Evolutionary conservation across 2,888 invertebrate genomes (phyloP).

Genomic region (Orthosia cruda): DNA sequence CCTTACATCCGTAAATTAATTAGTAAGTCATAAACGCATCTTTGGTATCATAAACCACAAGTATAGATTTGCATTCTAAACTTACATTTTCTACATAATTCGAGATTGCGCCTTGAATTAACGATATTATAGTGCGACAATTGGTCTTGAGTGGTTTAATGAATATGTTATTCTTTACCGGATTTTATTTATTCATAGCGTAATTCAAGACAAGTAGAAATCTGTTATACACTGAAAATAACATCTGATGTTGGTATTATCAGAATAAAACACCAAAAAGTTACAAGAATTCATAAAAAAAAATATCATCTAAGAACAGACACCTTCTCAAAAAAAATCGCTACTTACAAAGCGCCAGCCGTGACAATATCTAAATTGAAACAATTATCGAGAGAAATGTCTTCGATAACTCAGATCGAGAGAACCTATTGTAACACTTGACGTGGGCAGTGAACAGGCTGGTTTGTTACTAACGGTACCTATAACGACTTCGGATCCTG

Average conservation of each 20-base stretch:
- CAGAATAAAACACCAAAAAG: neutral
- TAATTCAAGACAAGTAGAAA: neutral
- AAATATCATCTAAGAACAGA: neutral
- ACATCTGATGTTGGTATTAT: neutral
- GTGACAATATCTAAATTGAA: slow-evolving; percentile 30
- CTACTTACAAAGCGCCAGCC: neutral
- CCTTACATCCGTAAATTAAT: neutral
- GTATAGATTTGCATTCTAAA: too few relatives aligned
- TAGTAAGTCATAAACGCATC: too few relatives aligned
- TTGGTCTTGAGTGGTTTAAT: too few relatives aligned
- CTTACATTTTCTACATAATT: too few relatives aligned
- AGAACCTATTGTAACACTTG: slow-evolving; percentile 9
- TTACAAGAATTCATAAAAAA: neutral
- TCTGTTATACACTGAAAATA: neutral
- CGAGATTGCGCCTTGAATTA: too few relatives aligned
- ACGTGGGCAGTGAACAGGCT: neutral
- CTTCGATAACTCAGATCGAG: neutral
- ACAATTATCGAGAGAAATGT: slow-evolving; percentile 16
- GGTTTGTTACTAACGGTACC: neutral
- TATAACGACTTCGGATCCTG: neutral
- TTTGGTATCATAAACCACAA: too few relatives aligned
- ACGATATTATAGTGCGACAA: too few relatives aligned
- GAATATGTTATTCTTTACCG: neutral
- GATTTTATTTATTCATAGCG: neutral
- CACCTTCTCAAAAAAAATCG: neutral